phyloP scores from a whole-genome alignment of 2,113 vertebrate species.

The Propithecus coquereli region DNA sequence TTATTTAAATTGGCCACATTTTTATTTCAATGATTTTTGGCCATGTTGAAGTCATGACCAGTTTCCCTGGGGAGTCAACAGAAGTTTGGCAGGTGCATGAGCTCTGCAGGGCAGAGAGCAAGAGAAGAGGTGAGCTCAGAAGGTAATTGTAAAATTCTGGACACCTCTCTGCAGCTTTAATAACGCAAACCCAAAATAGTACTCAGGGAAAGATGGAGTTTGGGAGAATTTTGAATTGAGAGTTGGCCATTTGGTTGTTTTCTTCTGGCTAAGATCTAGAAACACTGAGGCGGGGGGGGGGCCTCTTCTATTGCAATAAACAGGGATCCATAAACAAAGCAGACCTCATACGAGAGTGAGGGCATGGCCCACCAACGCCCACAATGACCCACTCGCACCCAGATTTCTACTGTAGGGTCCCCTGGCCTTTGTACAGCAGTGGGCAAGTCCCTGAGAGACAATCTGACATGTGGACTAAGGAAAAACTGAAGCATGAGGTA shows the following conservation, averaged over 20 bases:
- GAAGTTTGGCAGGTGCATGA: slow-evolving; percentile 40
- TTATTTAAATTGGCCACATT: slow-evolving; percentile 15
- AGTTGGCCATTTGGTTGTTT: background rate
- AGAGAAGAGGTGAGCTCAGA: background rate
- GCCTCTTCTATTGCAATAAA: background rate
- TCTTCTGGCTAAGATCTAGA: background rate
- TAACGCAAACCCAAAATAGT: background rate
- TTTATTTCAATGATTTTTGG: slow-evolving; percentile 21
- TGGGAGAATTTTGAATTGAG: background rate
- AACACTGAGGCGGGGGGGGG: background rate
- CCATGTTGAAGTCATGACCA: background rate
- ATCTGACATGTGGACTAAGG: background rate
- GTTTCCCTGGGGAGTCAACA: slow-evolving; percentile 53
- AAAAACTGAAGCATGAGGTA: background rate
- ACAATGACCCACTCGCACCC: background rate
- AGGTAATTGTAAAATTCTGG: background rate
- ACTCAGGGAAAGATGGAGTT: background rate
- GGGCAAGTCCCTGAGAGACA: background rate
- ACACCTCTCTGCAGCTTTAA: slow-evolving; percentile 3
- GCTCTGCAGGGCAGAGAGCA: slow-evolving; percentile 29
- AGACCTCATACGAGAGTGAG: background rate
- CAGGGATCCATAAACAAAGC: background rate
- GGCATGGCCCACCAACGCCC: background rate
- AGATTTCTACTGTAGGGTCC: accelerated
- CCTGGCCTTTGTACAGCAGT: background rate